A percentile compares a stretch with the other conserved stretches of the same genome.
These are phyloP conservation scores for Emmelina monodactyla DNA, from an alignment of 2,888 invertebrate genomes.

Conservation along the genomic window DNA sequence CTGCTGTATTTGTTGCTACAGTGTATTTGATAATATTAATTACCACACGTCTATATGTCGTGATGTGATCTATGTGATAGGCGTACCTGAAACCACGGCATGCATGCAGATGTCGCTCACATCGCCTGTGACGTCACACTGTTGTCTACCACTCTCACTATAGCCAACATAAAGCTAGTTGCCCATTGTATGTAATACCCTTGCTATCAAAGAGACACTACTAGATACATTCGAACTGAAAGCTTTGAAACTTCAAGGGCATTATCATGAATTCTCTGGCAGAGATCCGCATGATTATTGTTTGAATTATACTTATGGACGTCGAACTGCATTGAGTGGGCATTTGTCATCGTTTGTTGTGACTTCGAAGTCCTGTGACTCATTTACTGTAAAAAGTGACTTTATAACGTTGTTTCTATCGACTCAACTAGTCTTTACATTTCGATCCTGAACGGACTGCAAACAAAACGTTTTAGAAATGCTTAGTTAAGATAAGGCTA, in stretches of 20 bases:
- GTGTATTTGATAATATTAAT: too few species aligned
- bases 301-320: conserved; percentile 29
- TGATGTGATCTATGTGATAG: too few species aligned
- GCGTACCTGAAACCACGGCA: conserved; percentile 57
- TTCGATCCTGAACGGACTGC: too few species aligned
- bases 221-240: conserved; percentile 40
- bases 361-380: not conserved
- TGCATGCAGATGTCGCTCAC: conserved; percentile 22
- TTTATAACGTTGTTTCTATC: too few species aligned
- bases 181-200: conserved; percentile 30
- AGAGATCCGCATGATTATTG: conserved; percentile 38
- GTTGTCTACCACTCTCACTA: conserved; percentile 23
- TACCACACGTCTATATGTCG: too few species aligned
- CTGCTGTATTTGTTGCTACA: too few species aligned
- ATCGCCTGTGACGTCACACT: conserved; percentile 20
- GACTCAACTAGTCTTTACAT: too few species aligned
- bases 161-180: conserved; percentile 26
- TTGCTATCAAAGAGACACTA: conserved; percentile 37
- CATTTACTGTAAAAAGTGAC: too few species aligned
- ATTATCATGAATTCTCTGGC: conserved; percentile 51
- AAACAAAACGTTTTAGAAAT: too few species aligned
- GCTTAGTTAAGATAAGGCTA: too few species aligned
- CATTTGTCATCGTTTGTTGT: conserved; percentile 33
- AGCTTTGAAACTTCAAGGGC: conserved; percentile 39
- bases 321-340: conserved; percentile 41